Percentiles rank a stretch among this genome's conserved stretches.
These are phyloP conservation scores for Mico argentatus DNA, from an alignment of 2,797 vertebrate species.

Conservation along the genomic window DNA sequence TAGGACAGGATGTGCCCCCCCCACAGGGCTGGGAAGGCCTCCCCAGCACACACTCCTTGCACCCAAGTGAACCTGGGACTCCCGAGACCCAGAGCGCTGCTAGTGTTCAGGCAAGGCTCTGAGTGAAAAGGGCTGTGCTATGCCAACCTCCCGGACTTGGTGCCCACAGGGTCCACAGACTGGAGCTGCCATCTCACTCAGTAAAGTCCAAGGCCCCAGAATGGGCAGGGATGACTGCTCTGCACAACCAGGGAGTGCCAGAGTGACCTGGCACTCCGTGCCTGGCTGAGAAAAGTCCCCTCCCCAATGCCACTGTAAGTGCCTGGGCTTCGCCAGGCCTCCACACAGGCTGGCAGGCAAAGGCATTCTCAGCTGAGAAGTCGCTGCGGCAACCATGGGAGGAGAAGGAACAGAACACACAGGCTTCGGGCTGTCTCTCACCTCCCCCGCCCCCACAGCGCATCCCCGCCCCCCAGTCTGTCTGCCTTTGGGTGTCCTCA, in stretches of 20 bases:
- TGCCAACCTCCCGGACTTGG: no score
- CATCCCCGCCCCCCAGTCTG: background rate
- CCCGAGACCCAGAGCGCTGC: no score
- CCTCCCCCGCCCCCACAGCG: accelerated
- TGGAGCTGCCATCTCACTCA: background rate
- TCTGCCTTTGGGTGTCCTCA: conserved; percentile 21
- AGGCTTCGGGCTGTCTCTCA: background rate
- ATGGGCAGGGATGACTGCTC: background rate
- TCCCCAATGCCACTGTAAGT: accelerated
- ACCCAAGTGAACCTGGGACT: no score
- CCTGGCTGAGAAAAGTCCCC: no score
- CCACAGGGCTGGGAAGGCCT: background rate
- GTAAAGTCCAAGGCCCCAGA: background rate
- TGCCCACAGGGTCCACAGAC: no score
- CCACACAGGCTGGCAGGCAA: background rate
- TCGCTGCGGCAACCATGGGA: background rate
- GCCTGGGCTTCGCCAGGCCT: background rate
- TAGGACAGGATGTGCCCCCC: background rate
- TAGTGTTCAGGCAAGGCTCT: background rate
- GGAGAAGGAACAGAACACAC: background rate
- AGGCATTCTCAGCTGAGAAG: background rate
- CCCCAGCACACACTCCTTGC: background rate
- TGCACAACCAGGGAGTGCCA: no score
- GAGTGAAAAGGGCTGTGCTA: background rate
- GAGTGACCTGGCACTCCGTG: background rate